Evolutionary conservation across 2,113 vertebrate species (phyloP).

Genomic region (Engystomops pustulosus): DNA sequence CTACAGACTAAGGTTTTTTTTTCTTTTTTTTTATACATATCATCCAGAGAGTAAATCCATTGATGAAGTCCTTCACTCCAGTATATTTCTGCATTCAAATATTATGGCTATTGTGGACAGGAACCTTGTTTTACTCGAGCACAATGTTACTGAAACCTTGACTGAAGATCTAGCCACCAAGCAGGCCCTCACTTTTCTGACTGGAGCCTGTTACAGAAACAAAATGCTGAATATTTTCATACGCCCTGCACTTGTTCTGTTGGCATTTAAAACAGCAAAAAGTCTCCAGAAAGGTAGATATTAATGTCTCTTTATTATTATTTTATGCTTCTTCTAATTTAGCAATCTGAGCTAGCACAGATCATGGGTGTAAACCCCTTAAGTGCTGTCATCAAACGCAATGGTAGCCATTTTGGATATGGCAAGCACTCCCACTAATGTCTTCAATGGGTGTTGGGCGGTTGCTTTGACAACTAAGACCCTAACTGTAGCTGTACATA

Average conservation of each 20-base stretch:
- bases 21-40: neutral
- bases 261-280: constrained; percentile 76
- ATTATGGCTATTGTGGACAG: constrained; percentile 74
- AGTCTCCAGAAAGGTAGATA: constrained; percentile 87
- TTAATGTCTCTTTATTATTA: too few species aligned
- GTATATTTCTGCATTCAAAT: constrained; percentile 80
- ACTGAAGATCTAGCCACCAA: constrained; percentile 75
- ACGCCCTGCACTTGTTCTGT: constrained; percentile 84
- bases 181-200: constrained; percentile 77
- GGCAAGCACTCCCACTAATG: too few species aligned
- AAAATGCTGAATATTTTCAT: constrained; percentile 87
- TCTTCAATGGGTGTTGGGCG: too few species aligned
- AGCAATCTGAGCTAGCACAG: too few species aligned
- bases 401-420: too few species aligned
- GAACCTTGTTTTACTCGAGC: constrained; percentile 72
- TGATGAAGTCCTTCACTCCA: constrained; percentile 78
- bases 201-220: constrained; percentile 90
- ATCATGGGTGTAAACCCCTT: too few species aligned
- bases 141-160: constrained; percentile 55
- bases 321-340: too few species aligned
- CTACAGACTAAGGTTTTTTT: neutral
- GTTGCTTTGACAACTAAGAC: too few species aligned
- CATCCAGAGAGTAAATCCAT: constrained; percentile 76
- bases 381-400: too few species aligned
- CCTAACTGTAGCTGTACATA: too few species aligned